Conservation (phyloP, 2,888 invertebrate species). For the Electrophaes corylata region DNA sequence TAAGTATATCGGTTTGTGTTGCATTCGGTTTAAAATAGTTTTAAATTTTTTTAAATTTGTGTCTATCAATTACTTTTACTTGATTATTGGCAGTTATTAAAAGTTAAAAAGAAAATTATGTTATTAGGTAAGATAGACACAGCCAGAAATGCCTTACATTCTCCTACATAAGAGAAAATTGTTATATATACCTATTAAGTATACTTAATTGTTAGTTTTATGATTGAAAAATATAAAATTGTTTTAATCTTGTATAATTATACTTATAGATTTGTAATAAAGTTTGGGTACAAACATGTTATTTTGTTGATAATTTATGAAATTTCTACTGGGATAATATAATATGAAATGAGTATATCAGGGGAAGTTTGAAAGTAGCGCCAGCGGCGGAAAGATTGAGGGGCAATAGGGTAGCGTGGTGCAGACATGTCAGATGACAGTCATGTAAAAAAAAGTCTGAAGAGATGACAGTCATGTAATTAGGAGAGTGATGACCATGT, state of each 20-base stretch:
- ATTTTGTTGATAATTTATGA: not conserved
- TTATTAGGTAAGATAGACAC: constrained; percentile 3
- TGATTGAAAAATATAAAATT: constrained; percentile 38
- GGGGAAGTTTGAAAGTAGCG: too few species aligned
- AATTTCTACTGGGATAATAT: too few species aligned
- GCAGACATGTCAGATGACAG: too few species aligned
- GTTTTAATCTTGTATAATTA: constrained; percentile 56
- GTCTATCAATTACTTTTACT: not conserved
- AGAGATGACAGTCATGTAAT: too few species aligned
- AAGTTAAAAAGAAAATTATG: not conserved
- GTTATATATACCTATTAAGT: constrained; percentile 36
- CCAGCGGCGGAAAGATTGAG: too few species aligned
- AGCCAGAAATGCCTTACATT: constrained; percentile 48
- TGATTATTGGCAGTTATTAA: not conserved
- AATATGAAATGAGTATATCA: too few species aligned
- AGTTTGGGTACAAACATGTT: constrained; percentile 53
- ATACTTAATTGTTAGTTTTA: constrained; percentile 38
- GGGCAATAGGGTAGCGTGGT: too few species aligned
- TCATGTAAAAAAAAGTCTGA: too few species aligned
- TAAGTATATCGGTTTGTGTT: too few species aligned
- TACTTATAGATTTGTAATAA: constrained; percentile 62
- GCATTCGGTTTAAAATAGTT: not conserved
- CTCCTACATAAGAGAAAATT: constrained; percentile 15
- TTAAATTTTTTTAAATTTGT: not conserved
- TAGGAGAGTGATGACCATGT: too few species aligned